These are phyloP conservation scores for Cyclopterus lumpus DNA, from an alignment of 2,797 vertebrate species.

Conservation along the genomic window DNA sequence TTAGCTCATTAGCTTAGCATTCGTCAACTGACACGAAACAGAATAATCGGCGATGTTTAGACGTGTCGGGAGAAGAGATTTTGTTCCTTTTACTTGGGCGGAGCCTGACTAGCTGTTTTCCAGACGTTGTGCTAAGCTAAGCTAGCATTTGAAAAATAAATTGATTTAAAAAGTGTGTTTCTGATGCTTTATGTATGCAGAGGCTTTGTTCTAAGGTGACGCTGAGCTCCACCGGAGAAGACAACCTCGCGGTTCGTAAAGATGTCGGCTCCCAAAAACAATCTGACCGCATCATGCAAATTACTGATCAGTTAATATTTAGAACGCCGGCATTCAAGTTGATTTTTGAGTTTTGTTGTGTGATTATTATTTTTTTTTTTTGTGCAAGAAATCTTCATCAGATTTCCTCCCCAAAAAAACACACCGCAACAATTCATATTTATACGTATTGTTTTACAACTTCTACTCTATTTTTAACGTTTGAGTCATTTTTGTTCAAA, in stretches of 20 bases:
- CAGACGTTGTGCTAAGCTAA: not conserved
- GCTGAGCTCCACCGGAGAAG: not conserved
- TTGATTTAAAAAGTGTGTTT: not conserved
- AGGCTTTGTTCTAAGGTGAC: rapidly evolving
- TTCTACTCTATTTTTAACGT: too few relatives aligned
- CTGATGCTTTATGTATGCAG: slow-evolving; percentile 50
- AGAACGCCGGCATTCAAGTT: too few relatives aligned
- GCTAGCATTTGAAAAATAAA: too few relatives aligned
- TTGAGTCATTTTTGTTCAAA: too few relatives aligned
- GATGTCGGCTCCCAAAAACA: not conserved
- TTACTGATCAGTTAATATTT: not conserved
- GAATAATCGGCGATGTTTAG: not conserved
- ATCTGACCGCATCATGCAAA: not conserved
- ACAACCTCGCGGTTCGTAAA: slow-evolving; percentile 52
- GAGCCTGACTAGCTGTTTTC: not conserved
- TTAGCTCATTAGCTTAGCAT: not conserved
- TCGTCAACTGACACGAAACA: not conserved
- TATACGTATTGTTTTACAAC: too few relatives aligned
- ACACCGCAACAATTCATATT: too few relatives aligned
- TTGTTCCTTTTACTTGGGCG: not conserved
- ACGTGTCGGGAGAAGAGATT: not conserved
- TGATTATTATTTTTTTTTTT: too few relatives aligned
- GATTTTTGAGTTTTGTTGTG: not conserved
- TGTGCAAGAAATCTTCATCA: too few relatives aligned
- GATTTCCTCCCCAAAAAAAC: too few relatives aligned